A percentile compares a stretch with the other conserved stretches of the same genome.
Evolutionary conservation across 1,140 invertebrate genomes (phyloP).

Genomic region (Drosophila orena): DNA sequence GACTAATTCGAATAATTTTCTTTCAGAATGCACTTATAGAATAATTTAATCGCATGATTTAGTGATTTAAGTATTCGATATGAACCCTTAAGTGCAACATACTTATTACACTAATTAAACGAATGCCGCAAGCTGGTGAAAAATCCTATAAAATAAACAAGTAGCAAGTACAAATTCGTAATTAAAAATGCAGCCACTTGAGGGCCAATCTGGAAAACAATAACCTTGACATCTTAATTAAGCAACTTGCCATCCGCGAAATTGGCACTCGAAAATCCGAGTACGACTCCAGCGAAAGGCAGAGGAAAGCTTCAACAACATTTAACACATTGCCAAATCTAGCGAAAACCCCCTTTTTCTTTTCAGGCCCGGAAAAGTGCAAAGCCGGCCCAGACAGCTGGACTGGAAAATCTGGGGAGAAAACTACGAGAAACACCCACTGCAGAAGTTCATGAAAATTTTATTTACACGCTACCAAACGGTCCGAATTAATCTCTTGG

Average conservation of each 20-base stretch:
- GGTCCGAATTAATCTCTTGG: conserved; percentile 81
- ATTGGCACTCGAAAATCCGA: conserved; percentile 71
- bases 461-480: conserved; percentile 83
- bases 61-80: too few species aligned
- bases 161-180: conserved; percentile 10
- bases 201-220: conserved; percentile 21
- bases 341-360: conserved; percentile 50
- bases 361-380: conserved; percentile 20
- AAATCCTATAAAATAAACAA: not conserved
- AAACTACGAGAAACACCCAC: conserved; percentile 53
- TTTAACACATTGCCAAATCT: conserved; percentile 83
- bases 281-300: conserved; percentile 30
- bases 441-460: conserved; percentile 80
- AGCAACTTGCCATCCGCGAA: conserved; percentile 45
- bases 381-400: conserved; percentile 33
- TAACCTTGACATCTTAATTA: conserved; percentile 81
- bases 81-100: too few species aligned
- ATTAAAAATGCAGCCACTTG: conserved; percentile 26
- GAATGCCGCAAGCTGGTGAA: not conserved
- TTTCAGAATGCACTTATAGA: too few species aligned
- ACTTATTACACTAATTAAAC: not conserved
- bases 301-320: conserved; percentile 74
- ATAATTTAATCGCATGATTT: too few species aligned
- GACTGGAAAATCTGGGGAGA: conserved; percentile 32
- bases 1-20: not conserved